Percentiles rank a stretch among this genome's conserved stretches.
Conservation (phyloP, 2,888 invertebrate species). For the Sesamia inferens region DNA sequence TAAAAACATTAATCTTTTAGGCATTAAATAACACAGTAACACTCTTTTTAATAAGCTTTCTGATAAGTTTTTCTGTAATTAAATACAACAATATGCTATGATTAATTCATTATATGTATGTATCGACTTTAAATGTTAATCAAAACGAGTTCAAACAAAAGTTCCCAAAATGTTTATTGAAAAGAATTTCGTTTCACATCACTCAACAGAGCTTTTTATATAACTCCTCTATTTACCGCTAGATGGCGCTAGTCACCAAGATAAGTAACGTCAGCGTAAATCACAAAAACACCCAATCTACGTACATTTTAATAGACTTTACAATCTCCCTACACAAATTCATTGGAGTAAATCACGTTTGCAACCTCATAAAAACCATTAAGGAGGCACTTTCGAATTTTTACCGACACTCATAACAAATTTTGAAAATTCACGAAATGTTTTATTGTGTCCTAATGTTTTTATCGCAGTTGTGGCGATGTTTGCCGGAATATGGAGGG, state of each 20-base stretch:
- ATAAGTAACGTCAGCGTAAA: slow-evolving; percentile 45
- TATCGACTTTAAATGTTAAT: neutral
- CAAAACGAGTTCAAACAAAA: neutral
- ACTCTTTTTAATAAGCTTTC: neutral
- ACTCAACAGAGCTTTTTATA: slow-evolving; percentile 2
- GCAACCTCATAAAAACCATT: slow-evolving; percentile 77
- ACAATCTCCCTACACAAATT: slow-evolving; percentile 68
- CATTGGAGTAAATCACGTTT: slow-evolving; percentile 79
- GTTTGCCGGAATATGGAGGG: slow-evolving; percentile 54
- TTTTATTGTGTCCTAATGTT: slow-evolving; percentile 78
- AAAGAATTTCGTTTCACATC: neutral
- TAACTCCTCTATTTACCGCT: slow-evolving; percentile 56
- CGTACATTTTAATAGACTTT: slow-evolving; percentile 67
- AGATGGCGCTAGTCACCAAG: slow-evolving; percentile 67
- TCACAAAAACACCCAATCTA: slow-evolving; percentile 55
- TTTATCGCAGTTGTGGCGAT: slow-evolving; percentile 68
- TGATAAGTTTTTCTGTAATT: too few relatives aligned
- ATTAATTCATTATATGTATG: neutral
- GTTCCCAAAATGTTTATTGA: neutral
- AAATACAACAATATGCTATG: too few relatives aligned
- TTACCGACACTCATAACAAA: slow-evolving; percentile 75
- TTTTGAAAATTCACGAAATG: slow-evolving; percentile 78
- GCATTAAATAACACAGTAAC: neutral
- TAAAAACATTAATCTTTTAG: neutral
- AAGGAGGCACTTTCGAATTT: slow-evolving; percentile 75